Evolutionary conservation across 2,888 invertebrate species (phyloP), one percentile per base, ranked within the genome.

Genomic region (Terebella lapidaria): DNA sequence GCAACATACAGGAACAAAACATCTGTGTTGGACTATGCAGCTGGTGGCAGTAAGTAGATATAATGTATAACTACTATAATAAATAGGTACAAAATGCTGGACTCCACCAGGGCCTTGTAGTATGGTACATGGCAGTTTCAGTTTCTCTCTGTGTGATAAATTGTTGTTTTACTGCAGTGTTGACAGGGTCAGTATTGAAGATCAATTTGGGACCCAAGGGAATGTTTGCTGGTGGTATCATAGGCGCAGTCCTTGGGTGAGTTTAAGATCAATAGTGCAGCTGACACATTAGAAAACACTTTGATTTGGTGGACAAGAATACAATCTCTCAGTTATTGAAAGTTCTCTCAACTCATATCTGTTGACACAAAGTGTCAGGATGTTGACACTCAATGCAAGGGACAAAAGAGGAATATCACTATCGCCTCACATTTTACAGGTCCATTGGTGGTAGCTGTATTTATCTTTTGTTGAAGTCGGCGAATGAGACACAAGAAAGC

Each of bases 1-100:
- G 49, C 49, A 5, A 49, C 49, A 22, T 49, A 49, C 22, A 49
- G 49, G 24, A 49, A 49, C 49, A 49, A 49, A 24, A n/a, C 49
- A 22, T n/a, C 18, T 5, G 15, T 49, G 18, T 49, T 10, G 49
- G 49, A 49, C 5, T 49, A 49, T 24, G 22, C 22, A n/a, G 49
- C 49, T n/a, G 49, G 18, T 22, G 49, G 49, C 10, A 5, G 49
- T 49, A 49, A 49, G 49, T 49, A 10, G 10, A 35, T 10, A 15
- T 35, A 15, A 10, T 15, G 35, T 18, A 15, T 10, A 35, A 15
- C 18, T 35, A 35, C 18, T 35, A 35, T 15, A 35, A 35, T 18
- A 35, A 15, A 18, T 15, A 18, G n/a, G n/a, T n/a, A n/a, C n/a
- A n/a, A n/a, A n/a, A n/a, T n/a, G n/a, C n/a, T n/a, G n/a, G n/a